Base-by-base conservation (phyloP, 2,888 invertebrate species). In the Agrochola lota region DNA sequence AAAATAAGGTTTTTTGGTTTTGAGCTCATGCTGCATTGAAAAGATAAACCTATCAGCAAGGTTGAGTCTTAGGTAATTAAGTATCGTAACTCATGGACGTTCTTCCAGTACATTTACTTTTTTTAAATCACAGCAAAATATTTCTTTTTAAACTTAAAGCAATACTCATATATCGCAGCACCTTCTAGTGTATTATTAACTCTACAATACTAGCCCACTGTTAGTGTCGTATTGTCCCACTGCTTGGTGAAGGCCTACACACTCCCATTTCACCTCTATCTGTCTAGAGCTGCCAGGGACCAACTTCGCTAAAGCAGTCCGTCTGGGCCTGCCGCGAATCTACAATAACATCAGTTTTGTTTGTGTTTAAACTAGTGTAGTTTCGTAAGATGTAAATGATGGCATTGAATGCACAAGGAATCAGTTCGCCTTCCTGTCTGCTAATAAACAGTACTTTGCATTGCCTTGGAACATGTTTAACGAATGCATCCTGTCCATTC, bases 401-500 rank as follows among this genome's bases (percentile, higher is more conserved):
- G 55, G 17, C 52, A 43, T 80, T 80, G 26, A 80, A 69, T 80
- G 43, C 71, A 63, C 49, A 46, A 70, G 49, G 23, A 82, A 64
- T 60, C 60, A 60, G 72, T 52, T 60, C 35, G 8, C 57, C 17
- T 71, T 73, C n/a, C 43, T 35, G 35, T n/a, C 26, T 20, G 52
- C 30, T 66, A 78, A 62, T 73, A 35, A 30, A 68, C 40, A 67
- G 52, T 55, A 62, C 52, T 67, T 55, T 43, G 55, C 30, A 55
- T 46, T 35, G 63, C 46, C 23, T 17, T 11, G 23, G 15, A 23
- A 30, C 40, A 20, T 67, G 23, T 64, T 52, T 64, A 83, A 86
- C 62, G 35, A 86, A 30, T 46, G 23, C 84, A 70, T 83, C 83
- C 83, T 83, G 83, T 62, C 2, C 4, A 23, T 15, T 68, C 17